Conservation (phyloP, 2,797 vertebrate genomes). For the Cirrhinus mrigala region DNA sequence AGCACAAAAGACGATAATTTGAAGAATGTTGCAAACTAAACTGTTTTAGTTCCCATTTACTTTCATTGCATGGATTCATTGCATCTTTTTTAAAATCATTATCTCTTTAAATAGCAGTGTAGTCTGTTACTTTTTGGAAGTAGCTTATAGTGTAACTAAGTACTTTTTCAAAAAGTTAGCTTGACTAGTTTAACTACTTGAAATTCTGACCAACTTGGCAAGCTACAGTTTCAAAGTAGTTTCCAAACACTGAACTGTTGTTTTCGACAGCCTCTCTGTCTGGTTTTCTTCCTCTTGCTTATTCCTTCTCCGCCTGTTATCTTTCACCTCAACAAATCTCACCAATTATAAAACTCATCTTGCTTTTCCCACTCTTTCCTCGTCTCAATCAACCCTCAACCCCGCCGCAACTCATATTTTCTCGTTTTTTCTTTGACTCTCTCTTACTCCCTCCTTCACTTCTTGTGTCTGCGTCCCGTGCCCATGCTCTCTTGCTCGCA, state of each 20-base stretch:
- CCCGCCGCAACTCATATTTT: conserved; percentile 52
- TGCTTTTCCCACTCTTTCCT: conserved; percentile 58
- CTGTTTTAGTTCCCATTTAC: not conserved
- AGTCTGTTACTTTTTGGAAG: no score
- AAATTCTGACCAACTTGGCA: conserved; percentile 68
- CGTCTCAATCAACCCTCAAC: conserved; percentile 28
- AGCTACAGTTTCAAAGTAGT: conserved; percentile 26
- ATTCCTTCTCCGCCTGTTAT: conserved; percentile 65
- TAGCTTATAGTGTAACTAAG: not conserved
- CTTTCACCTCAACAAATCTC: conserved; percentile 81
- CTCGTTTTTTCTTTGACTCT: conserved; percentile 50
- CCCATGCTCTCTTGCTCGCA: conserved; percentile 73
- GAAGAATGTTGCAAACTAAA: not conserved
- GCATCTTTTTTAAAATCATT: no score
- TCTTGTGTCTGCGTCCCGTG: conserved; percentile 59
- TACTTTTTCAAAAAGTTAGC: conserved; percentile 70
- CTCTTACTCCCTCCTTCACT: conserved; percentile 58
- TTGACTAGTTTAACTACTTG: conserved; percentile 64
- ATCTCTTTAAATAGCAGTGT: not conserved
- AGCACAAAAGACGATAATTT: not conserved
- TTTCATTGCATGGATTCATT: not conserved
- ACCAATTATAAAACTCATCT: conserved; percentile 85
- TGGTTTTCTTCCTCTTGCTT: conserved; percentile 52
- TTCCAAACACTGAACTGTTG: not conserved
- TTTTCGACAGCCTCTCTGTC: conserved; percentile 36